These are phyloP conservation scores for Poeciliopsis prolifica DNA, from an alignment of 2,113 vertebrate genomes.

Conservation along the genomic window DNA sequence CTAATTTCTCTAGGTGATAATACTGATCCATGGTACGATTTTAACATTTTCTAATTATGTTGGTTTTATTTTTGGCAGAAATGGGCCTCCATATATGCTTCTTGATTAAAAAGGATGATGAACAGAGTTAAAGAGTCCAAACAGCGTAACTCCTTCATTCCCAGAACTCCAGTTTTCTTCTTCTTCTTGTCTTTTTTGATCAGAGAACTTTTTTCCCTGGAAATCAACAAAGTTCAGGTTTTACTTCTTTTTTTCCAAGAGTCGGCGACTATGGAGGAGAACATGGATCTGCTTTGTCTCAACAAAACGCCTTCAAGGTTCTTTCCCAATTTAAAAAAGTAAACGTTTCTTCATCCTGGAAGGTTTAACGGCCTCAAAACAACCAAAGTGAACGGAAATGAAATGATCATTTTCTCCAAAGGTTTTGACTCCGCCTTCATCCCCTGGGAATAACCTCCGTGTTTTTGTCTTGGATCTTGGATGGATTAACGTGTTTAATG, in stretches of 20 bases:
- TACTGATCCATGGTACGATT: background rate
- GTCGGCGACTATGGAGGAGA: background rate
- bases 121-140: background rate
- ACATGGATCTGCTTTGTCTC: background rate
- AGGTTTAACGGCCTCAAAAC: background rate
- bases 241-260: too few species aligned
- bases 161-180: background rate
- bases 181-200: background rate
- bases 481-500: slow-evolving; percentile 19
- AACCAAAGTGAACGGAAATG: background rate
- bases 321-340: too few species aligned
- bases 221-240: background rate
- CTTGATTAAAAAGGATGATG: background rate
- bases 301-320: background rate
- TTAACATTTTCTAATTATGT: too few species aligned
- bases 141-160: background rate
- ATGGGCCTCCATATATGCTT: background rate
- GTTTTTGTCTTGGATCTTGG: slow-evolving; percentile 19
- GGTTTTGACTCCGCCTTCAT: background rate
- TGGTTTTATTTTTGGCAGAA: slow-evolving; percentile 12
- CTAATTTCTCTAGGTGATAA: background rate
- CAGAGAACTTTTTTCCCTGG: background rate
- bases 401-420: background rate
- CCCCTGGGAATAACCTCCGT: slow-evolving; percentile 6
- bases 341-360: background rate